Conservation (phyloP, 2,113 vertebrate genomes). For the Chrysemys picta region DNA sequence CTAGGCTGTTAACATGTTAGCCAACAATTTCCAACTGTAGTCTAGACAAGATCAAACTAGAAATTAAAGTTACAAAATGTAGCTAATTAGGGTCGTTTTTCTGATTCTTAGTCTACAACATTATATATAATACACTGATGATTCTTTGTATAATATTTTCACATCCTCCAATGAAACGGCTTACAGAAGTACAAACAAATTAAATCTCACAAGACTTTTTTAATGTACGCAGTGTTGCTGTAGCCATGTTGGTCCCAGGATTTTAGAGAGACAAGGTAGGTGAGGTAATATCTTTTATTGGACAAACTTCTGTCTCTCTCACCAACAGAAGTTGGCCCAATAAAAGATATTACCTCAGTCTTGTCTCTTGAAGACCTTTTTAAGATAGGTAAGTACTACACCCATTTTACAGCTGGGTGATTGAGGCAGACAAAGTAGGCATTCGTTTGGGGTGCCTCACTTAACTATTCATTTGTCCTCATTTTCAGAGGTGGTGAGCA, state of each 20-base stretch:
- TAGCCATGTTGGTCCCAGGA: background rate
- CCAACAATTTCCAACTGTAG: background rate
- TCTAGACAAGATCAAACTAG: background rate
- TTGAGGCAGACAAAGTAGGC: background rate
- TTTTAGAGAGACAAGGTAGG: background rate
- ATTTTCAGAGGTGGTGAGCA: background rate
- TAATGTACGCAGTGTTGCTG: background rate
- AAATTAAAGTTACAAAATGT: accelerated
- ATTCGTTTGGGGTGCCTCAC: background rate
- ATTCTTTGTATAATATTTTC: background rate
- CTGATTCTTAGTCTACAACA: background rate
- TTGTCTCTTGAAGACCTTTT: background rate
- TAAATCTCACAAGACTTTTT: background rate
- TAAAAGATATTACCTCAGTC: background rate
- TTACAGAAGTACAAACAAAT: background rate
- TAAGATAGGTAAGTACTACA: background rate
- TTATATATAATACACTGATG: background rate
- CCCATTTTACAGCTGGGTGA: background rate
- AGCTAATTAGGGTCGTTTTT: background rate
- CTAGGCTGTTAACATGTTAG: background rate
- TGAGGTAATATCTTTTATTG: background rate
- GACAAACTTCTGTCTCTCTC: background rate
- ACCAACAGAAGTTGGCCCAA: background rate
- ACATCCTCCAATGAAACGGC: background rate
- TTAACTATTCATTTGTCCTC: background rate